A percentile compares a stretch with the other conserved stretches of the same genome.
Evolutionary conservation across 1,140 invertebrate genomes (phyloP).

Genomic region (Drosophila lini): DNA sequence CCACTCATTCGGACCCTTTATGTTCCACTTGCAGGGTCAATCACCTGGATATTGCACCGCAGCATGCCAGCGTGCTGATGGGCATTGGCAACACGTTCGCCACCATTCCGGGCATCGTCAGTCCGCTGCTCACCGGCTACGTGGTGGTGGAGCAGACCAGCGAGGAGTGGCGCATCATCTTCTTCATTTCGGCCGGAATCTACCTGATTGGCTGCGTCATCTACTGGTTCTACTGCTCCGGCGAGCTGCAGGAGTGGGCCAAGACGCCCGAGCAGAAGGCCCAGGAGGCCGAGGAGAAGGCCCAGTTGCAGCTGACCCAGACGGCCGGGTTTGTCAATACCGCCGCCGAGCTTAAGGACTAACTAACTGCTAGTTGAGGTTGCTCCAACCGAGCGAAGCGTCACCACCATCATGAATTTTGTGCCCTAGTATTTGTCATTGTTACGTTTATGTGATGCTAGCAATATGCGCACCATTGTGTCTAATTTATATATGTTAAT

Average conservation of each 20-base stretch:
- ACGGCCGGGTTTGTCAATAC: slow-evolving; percentile 56
- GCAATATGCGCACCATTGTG: slow-evolving; percentile 45
- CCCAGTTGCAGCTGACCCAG: slow-evolving; percentile 66
- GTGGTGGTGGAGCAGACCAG: slow-evolving; percentile 90
- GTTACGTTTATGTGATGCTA: slow-evolving; percentile 67
- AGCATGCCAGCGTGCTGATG: slow-evolving; percentile 93
- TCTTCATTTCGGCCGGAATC: slow-evolving; percentile 91
- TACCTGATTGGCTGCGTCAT: slow-evolving; percentile 91
- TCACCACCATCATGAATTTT: slow-evolving; percentile 55
- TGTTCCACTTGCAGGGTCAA: slow-evolving; percentile 88
- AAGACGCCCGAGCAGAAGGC: slow-evolving; percentile 74
- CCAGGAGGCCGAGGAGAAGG: slow-evolving; percentile 61
- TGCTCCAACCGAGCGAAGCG: slow-evolving; percentile 12
- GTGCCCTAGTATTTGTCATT: slow-evolving; percentile 54
- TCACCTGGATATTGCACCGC: slow-evolving; percentile 94
- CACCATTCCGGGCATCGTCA: slow-evolving; percentile 94
- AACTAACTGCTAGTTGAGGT: slow-evolving; percentile 1
- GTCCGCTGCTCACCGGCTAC: slow-evolving; percentile 91
- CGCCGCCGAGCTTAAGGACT: slow-evolving; percentile 73
- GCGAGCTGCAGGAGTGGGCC: slow-evolving; percentile 92
- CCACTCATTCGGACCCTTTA: neutral
- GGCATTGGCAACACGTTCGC: slow-evolving; percentile 95
- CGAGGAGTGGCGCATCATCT: slow-evolving; percentile 92
- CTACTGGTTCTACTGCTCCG: slow-evolving; percentile 92
- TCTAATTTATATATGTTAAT: slow-evolving; percentile 61